Base-by-base conservation (phyloP, 37 sponge, comb jelly and placozoan species). In the Corticium candelabrum region DNA sequence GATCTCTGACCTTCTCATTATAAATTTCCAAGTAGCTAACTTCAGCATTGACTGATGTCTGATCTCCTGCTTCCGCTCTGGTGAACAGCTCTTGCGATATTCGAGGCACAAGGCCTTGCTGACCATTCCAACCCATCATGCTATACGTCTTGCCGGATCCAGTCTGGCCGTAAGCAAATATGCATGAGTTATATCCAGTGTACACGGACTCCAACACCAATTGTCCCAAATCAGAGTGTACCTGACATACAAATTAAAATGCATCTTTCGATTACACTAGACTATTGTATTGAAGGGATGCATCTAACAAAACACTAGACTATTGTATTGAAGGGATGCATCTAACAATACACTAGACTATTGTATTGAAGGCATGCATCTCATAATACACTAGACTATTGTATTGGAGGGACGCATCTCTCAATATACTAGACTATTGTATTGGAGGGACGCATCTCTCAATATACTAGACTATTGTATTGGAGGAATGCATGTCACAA, bases 91-190 rank as follows among this genome's bases (percentile, higher is more conserved):
- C 73, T 34, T 70, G 34, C 4, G 73, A 70, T n/a, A 70, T 15
- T n/a, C 73, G 73, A n/a, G 73, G 73, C 5, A 70, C 21, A 32
- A 70, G 73, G 32, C 73, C 73, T 7, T 7, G 73, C 5, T 70
- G 5, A n/a, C 73, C 73, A 29, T 4, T 86, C 40, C 78, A 69
- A 69, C 94, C 94, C 88, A 89, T 93, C 94, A 93, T 93, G 31
- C 88, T 90, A 74, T 90, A 87, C 1, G 94, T 85, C 74, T 93
- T 93, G 5, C 94, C 94, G 40, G 90, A 87, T 30, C 94, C 90
- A 31, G 94, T 93, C 71, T 93, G 94, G 0, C 94, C 94, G 43
- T 93, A 93, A 27, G 94, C 94, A 86, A 93, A 93, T 41, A 93
- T 75, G 83, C 94, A 93, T 0, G 86, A 74, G 67, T 93, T 93